phyloP scores from a whole-genome alignment of 2,888 invertebrate species.

The Orthosia gothica region DNA sequence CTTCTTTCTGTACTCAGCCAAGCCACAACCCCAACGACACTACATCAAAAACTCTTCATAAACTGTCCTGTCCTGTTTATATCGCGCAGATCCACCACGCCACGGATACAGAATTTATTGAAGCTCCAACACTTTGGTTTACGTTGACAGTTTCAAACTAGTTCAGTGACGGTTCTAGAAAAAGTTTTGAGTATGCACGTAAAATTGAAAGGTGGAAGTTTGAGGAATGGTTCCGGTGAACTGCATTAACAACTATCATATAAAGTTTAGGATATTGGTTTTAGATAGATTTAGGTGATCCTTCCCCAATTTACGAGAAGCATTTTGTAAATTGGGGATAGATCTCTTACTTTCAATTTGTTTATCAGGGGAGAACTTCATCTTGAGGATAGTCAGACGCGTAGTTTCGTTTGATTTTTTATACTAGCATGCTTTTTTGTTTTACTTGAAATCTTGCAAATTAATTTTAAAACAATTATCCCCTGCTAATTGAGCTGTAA shows the following conservation, averaged over 20 bases:
- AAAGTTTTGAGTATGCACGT: slow-evolving; percentile 68
- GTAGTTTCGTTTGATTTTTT: not conserved
- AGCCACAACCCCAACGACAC: slow-evolving; percentile 5
- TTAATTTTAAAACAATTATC: no score
- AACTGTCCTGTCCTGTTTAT: slow-evolving; percentile 63
- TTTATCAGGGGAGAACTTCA: not conserved
- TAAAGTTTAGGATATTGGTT: slow-evolving; percentile 50
- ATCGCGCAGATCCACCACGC: slow-evolving; percentile 44
- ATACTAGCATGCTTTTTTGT: no score
- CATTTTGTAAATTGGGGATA: slow-evolving; percentile 24
- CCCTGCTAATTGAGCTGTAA: no score
- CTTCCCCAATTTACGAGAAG: no score
- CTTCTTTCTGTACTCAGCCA: not conserved
- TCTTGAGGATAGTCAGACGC: not conserved
- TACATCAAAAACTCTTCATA: slow-evolving; percentile 54
- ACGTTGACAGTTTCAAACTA: slow-evolving; percentile 65
- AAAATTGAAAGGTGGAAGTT: slow-evolving; percentile 68
- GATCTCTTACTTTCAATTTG: slow-evolving; percentile 5
- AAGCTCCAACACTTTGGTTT: slow-evolving; percentile 48
- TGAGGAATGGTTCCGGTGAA: slow-evolving; percentile 58
- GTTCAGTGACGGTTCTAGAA: slow-evolving; percentile 59
- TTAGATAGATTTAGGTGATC: slow-evolving; percentile 40
- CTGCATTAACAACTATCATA: slow-evolving; percentile 47
- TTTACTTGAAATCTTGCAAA: no score
- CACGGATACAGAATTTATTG: slow-evolving; percentile 63